Evolutionary conservation across 1,140 invertebrate species (phyloP).

Genomic region (Lineus longissimus): DNA sequence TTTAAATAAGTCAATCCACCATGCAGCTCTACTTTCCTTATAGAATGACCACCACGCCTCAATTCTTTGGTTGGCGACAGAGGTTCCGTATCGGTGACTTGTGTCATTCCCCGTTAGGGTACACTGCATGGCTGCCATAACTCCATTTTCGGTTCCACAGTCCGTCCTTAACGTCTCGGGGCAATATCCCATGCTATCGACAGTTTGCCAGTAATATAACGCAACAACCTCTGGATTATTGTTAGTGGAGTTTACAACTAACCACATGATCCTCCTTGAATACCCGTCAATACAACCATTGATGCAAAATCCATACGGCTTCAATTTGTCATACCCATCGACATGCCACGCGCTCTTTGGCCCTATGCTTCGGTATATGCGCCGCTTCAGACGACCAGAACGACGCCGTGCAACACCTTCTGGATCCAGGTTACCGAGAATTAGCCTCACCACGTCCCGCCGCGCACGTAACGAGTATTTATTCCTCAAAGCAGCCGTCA

Average conservation of each 20-base stretch:
- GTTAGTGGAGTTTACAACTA: constrained; percentile 30
- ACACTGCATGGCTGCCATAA: constrained; percentile 17
- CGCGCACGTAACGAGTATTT: no score
- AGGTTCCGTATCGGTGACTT: constrained; percentile 23
- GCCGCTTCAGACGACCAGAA: constrained; percentile 14
- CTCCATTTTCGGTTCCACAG: constrained; percentile 25
- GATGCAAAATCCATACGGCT: constrained; percentile 39
- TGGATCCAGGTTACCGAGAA: constrained; percentile 22
- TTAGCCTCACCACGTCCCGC: background rate
- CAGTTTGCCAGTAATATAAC: constrained; percentile 28
- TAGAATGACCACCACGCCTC: constrained; percentile 27
- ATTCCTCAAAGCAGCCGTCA: no score
- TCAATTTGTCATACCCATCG: constrained; percentile 44
- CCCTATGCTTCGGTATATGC: constrained; percentile 26
- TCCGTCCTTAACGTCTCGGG: constrained; percentile 23
- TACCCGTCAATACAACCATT: constrained; percentile 42
- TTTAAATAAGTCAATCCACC: constrained; percentile 23
- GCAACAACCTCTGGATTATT: constrained; percentile 32
- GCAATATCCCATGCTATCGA: constrained; percentile 14
- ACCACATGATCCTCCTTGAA: constrained; percentile 38
- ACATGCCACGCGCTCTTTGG: constrained; percentile 43
- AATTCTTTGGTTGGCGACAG: constrained; percentile 27
- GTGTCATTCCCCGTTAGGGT: constrained; percentile 15
- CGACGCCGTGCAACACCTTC: constrained; percentile 10
- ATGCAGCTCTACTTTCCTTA: constrained; percentile 16